Percentiles rank a stretch among this genome's conserved stretches.
phyloP scores from a whole-genome alignment of 2,113 vertebrate species.

The Gracilinanus agilis region DNA sequence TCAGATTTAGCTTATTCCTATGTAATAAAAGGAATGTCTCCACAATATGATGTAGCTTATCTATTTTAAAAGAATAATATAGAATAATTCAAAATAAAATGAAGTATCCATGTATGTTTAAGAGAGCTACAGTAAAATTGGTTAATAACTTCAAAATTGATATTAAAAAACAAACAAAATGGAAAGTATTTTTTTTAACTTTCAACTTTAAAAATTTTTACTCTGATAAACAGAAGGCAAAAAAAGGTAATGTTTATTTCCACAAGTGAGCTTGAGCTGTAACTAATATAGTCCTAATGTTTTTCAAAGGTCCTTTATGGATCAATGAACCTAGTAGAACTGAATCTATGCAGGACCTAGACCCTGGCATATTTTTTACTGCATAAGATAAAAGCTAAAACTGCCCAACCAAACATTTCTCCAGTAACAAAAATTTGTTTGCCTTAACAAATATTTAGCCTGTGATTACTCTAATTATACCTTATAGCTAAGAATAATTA shows the following conservation, averaged over 20 bases:
- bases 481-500: not conserved
- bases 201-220: not conserved
- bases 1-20: not conserved
- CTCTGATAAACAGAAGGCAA: not conserved
- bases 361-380: not conserved
- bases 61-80: not conserved
- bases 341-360: not conserved
- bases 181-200: not conserved
- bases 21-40: not conserved
- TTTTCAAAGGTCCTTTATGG: not conserved
- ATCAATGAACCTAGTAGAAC: not conserved
- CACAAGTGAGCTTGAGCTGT: not conserved
- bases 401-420: not conserved
- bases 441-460: not conserved
- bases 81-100: not conserved
- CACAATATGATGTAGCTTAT: not conserved
- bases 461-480: not conserved
- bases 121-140: not conserved
- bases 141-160: not conserved
- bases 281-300: not conserved
- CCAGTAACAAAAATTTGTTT: not conserved
- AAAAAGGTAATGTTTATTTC: not conserved
- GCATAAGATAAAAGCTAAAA: not conserved
- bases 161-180: not conserved
- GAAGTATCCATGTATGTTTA: not conserved